Conservation (phyloP, 2,888 invertebrate genomes). For the Scotopteryx bipunctaria region DNA sequence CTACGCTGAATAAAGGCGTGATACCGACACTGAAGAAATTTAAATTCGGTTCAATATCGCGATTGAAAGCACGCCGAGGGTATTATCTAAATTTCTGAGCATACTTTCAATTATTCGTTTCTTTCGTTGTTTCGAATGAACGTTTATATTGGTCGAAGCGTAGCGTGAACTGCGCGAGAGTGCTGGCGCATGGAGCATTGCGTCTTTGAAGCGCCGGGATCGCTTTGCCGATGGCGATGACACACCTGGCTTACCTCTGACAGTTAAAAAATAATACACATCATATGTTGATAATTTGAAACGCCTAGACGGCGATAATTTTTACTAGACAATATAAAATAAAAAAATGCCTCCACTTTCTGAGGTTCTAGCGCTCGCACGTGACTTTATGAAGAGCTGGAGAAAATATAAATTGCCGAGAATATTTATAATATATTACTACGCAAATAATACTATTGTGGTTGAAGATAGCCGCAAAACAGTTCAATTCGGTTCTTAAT, state of each 20-base stretch:
- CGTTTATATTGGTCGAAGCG: conserved; percentile 74
- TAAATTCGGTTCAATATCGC: conserved; percentile 18
- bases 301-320: conserved; percentile 1
- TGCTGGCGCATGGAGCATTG: conserved; percentile 55
- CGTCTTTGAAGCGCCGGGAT: conserved; percentile 49
- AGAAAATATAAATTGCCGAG: conserved; percentile 1
- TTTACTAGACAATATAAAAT: conserved; percentile 17
- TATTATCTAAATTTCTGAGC: conserved; percentile 47
- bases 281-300: conserved; percentile 18
- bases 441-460: no score
- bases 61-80: conserved; percentile 33
- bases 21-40: conserved; percentile 15
- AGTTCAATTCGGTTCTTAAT: no score
- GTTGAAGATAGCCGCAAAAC: no score
- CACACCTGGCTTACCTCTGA: conserved; percentile 48
- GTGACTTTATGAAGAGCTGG: conserved; percentile 10
- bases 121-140: conserved; percentile 66
- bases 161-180: conserved; percentile 69
- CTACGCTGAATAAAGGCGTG: not conserved
- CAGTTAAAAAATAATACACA: conserved; percentile 28
- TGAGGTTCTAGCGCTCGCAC: conserved; percentile 6
- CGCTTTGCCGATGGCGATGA: conserved; percentile 53
- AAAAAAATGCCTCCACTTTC: conserved; percentile 13
- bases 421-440: no score
- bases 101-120: no score